Evolutionary conservation across 2,797 vertebrate species (phyloP).

Genomic region (Macropus fuliginosus): DNA sequence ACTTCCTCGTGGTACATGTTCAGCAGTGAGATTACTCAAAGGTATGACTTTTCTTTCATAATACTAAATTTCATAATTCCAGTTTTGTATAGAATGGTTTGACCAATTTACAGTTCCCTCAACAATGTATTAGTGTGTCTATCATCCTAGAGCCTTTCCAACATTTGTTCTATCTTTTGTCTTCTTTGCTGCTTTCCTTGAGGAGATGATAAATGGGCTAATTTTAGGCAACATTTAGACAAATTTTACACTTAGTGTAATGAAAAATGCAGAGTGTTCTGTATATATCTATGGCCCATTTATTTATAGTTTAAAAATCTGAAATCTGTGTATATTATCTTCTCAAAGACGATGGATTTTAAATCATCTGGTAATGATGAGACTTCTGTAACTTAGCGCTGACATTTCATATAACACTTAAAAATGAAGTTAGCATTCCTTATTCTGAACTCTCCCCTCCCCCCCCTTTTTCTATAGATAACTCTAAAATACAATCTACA

Average conservation of each 20-base stretch:
- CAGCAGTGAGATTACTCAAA: neutral
- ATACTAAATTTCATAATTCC: neutral
- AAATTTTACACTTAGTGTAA: neutral
- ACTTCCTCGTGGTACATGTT: neutral
- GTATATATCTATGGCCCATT: neutral
- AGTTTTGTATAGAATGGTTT: neutral
- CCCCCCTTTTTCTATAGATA: neutral
- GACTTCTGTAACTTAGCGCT: slow-evolving; percentile 24
- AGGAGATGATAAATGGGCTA: neutral
- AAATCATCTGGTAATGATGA: neutral
- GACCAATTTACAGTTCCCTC: neutral
- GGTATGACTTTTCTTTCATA: neutral
- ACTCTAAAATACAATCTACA: slow-evolving; percentile 9
- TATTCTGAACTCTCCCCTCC: neutral
- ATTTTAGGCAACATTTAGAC: neutral
- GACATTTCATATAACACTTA: slow-evolving; percentile 22
- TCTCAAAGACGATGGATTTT: slow-evolving; percentile 33
- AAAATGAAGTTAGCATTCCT: neutral
- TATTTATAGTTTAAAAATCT: neutral
- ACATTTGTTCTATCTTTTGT: neutral
- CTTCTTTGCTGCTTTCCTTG: neutral
- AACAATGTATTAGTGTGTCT: neutral
- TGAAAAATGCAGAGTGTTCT: neutral
- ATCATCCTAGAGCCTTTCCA: neutral
- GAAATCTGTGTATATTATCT: slow-evolving; percentile 5